Evolutionary conservation across 1,140 invertebrate genomes (phyloP).

Genomic region (Xylocopa sonorina): DNA sequence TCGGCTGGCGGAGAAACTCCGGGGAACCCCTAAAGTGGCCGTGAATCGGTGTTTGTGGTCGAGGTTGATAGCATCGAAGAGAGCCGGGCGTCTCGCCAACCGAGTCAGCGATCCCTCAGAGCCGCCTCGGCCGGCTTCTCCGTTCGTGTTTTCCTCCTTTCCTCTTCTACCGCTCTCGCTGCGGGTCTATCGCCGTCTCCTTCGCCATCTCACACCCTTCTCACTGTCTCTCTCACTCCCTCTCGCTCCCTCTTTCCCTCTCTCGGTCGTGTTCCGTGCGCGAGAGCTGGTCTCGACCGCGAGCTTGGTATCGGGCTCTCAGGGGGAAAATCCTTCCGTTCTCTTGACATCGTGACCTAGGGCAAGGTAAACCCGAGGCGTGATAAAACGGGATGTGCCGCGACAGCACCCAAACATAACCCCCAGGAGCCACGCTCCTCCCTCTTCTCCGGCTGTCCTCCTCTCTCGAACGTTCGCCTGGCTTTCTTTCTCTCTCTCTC

Average conservation of each 20-base stretch:
- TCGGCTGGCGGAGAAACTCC: conserved; percentile 43
- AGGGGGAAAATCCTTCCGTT: conserved; percentile 73
- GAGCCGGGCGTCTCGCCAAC: conserved; percentile 76
- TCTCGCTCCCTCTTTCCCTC: too few relatives aligned
- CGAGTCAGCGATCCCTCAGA: conserved; percentile 62
- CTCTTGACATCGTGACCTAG: conserved; percentile 78
- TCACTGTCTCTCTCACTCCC: neutral
- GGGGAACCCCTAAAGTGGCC: conserved; percentile 73
- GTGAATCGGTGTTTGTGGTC: conserved; percentile 79
- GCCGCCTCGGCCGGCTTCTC: conserved; percentile 38
- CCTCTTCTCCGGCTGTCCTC: neutral
- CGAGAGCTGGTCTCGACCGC: neutral
- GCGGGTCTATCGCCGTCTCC: neutral
- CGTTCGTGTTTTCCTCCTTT: conserved; percentile 57
- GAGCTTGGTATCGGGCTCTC: conserved; percentile 58
- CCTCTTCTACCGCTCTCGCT: conserved; percentile 38
- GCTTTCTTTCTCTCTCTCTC: neutral
- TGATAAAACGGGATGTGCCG: conserved; percentile 74
- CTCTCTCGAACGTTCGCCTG: neutral
- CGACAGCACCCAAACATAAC: conserved; percentile 74
- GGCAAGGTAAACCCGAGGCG: conserved; percentile 70
- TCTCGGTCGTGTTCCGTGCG: conserved; percentile 29
- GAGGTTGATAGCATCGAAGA: conserved; percentile 77
- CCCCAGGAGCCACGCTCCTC: conserved; percentile 58
- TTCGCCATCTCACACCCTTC: neutral